A percentile compares a stretch with the other conserved stretches of the same genome.
These are phyloP conservation scores for Melinopterus prodromus DNA, from an alignment of 2,888 invertebrate genomes.

Conservation along the genomic window DNA sequence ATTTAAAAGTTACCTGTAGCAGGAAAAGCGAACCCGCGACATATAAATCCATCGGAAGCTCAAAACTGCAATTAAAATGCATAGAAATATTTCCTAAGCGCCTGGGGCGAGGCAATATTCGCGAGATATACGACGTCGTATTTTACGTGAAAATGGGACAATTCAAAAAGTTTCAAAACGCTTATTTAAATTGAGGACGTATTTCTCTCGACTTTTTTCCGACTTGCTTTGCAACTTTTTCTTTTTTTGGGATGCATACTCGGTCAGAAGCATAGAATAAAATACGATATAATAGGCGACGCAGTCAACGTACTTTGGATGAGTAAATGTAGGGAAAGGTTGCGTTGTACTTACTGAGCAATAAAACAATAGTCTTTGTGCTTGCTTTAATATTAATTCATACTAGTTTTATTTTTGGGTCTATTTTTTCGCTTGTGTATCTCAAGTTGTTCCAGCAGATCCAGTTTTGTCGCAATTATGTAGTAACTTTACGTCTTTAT, in stretches of 20 bases:
- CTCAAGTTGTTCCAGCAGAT: no score
- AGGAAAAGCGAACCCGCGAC: conserved; percentile 4
- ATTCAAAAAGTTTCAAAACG: conserved; percentile 22
- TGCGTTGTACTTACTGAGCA: no score
- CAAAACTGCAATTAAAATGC: conserved; percentile 33
- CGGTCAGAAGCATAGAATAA: no score
- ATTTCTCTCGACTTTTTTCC: conserved; percentile 7
- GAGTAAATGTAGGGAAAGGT: no score
- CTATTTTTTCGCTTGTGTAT: no score
- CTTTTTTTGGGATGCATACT: not conserved
- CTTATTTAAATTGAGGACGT: conserved; percentile 18
- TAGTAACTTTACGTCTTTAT: no score
- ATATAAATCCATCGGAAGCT: conserved; percentile 18
- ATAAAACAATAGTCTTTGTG: no score
- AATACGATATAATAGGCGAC: no score
- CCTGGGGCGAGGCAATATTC: conserved; percentile 26
- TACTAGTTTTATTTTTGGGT: no score
- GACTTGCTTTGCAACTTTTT: not conserved
- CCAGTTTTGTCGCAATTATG: no score
- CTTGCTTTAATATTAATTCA: no score
- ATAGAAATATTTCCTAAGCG: conserved; percentile 30
- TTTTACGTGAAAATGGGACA: conserved; percentile 22
- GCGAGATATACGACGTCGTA: conserved; percentile 32
- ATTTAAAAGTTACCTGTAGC: conserved; percentile 13
- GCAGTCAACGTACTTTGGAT: no score